A percentile compares a stretch with the other conserved stretches of the same genome.
Conservation (phyloP, 2,797 vertebrate genomes). For the Diglossa cyanea region DNA sequence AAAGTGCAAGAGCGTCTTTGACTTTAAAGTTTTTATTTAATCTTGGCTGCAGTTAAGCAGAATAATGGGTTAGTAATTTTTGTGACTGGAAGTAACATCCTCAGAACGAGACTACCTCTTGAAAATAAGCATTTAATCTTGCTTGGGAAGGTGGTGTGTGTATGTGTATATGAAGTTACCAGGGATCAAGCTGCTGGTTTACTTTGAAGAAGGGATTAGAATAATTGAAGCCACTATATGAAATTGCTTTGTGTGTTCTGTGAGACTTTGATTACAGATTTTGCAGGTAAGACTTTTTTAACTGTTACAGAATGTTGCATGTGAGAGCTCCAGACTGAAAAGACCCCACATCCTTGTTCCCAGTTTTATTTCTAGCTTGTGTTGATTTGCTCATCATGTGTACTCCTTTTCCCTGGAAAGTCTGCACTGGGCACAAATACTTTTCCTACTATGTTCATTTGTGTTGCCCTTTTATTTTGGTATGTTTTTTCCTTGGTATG, state of each 20-base stretch:
- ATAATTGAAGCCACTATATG: not conserved
- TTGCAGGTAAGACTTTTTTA: constrained; percentile 75
- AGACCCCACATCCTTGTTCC: constrained; percentile 64
- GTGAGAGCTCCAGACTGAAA: constrained; percentile 65
- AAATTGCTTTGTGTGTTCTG: constrained; percentile 56
- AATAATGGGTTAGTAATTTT: not conserved
- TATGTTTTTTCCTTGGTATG: constrained; percentile 67
- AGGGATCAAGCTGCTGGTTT: not conserved
- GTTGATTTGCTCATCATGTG: constrained; percentile 74
- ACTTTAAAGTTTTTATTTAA: not conserved
- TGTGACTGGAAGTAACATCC: not conserved
- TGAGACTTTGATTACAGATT: constrained; percentile 72
- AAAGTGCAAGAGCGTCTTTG: not conserved
- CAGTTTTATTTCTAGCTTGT: constrained; percentile 71
- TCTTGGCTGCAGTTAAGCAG: not conserved
- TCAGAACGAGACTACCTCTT: not conserved
- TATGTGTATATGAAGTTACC: not conserved
- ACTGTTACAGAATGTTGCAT: constrained; percentile 81
- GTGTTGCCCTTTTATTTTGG: constrained; percentile 73
- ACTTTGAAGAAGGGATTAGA: not conserved
- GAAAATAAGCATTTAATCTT: not conserved
- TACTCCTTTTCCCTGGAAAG: constrained; percentile 69
- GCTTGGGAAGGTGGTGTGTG: not conserved
- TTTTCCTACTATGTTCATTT: constrained; percentile 75
- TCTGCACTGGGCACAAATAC: constrained; percentile 73